A percentile compares a stretch with the other conserved stretches of the same genome.
Evolutionary conservation across 2,113 vertebrate genomes (phyloP).

Genomic region (human (Homo sapiens)): DNA sequence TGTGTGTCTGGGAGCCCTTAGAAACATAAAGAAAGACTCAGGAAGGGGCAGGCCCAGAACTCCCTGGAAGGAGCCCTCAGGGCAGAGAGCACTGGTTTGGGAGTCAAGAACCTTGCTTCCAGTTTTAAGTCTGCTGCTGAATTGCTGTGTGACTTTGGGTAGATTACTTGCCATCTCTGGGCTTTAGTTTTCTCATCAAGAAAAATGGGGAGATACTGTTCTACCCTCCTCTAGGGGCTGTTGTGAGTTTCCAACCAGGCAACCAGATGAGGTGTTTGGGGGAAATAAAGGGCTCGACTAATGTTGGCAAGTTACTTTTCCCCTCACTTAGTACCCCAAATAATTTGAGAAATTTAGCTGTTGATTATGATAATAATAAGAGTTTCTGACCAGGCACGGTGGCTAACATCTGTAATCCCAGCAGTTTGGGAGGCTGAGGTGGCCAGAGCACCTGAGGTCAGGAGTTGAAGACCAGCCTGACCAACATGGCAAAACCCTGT

Average conservation of each 20-base stretch:
- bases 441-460: no score
- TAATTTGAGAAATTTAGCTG: background rate
- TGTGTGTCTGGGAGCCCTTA: background rate
- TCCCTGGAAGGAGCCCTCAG: background rate
- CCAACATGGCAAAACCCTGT: no score
- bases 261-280: background rate
- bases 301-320: background rate
- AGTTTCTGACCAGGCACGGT: background rate
- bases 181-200: background rate
- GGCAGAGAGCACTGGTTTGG: background rate
- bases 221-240: background rate
- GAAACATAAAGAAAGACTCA: background rate
- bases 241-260: background rate
- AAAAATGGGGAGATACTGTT: background rate
- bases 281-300: background rate
- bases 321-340: background rate
- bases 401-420: no score
- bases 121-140: background rate
- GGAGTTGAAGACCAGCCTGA: no score
- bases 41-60: background rate
- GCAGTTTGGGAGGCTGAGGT: no score
- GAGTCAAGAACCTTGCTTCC: background rate
- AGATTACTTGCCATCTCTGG: background rate
- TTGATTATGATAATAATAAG: background rate
- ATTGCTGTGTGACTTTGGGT: background rate